A percentile compares a stretch with the other conserved stretches of the same genome.
Conservation (phyloP, 2,888 invertebrate genomes). For the Linhomoeus sp. region DNA sequence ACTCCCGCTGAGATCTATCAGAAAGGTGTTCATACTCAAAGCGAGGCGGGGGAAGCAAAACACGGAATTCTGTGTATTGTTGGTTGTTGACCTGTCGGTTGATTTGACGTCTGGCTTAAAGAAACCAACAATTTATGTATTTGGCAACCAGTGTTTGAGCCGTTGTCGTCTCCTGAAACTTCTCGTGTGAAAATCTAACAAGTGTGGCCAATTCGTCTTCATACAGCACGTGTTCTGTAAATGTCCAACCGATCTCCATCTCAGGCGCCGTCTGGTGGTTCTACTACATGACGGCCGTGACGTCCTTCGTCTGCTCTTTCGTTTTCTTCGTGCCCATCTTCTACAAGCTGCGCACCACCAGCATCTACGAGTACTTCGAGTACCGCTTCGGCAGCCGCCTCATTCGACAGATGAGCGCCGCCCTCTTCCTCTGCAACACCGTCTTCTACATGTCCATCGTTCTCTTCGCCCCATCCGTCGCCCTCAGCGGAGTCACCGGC, state of each 20-base stretch:
- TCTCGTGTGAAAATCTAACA: no score
- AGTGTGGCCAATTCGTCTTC: no score
- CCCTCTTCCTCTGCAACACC: constrained; percentile 3
- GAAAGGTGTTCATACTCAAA: neutral
- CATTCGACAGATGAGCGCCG: constrained; percentile 1
- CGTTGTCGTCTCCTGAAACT: no score
- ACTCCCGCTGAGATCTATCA: constrained; percentile 2
- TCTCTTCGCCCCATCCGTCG: constrained; percentile 6
- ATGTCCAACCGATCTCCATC: no score
- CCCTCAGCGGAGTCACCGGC: constrained; percentile 4
- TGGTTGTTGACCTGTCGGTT: no score
- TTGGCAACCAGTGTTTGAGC: no score
- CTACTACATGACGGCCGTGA: constrained; percentile 2
- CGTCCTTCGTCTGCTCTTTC: constrained; percentile 2
- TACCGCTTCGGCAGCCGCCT: constrained; percentile 4
- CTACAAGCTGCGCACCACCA: constrained; percentile 1
- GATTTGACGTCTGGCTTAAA: no score
- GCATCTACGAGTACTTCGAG: constrained; percentile 8
- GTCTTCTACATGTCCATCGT: constrained; percentile 7
- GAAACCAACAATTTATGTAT: no score
- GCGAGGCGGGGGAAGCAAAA: no score
- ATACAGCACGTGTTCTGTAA: no score
- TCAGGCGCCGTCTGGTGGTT: constrained; percentile 1
- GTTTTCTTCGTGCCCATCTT: constrained; percentile 6
- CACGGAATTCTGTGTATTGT: no score